Evolutionary conservation across 2,113 vertebrate genomes (phyloP).

Genomic region (Cairina moschata): DNA sequence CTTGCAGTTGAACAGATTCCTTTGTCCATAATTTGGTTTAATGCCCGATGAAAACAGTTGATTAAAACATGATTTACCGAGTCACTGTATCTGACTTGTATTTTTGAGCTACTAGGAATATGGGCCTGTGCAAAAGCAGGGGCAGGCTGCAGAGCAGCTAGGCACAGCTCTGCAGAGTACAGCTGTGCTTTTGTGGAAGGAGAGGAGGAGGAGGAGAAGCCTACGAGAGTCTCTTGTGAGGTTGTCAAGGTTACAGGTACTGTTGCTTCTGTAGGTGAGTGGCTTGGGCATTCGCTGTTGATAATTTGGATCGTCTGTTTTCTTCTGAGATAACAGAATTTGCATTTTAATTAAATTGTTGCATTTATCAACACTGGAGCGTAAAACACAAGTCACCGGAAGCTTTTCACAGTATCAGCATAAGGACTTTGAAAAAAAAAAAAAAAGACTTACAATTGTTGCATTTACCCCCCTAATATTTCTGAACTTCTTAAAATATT

Average conservation of each 20-base stretch:
- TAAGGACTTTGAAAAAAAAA: neutral
- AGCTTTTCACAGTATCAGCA: neutral
- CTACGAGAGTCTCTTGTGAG: neutral
- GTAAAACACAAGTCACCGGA: neutral
- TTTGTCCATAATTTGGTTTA: neutral
- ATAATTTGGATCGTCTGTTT: conserved; percentile 4
- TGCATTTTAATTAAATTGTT: conserved; percentile 44
- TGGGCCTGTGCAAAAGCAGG: neutral
- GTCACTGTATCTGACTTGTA: neutral
- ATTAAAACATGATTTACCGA: neutral
- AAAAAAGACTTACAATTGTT: neutral
- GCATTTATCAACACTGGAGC: conserved; percentile 16
- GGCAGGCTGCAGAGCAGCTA: neutral
- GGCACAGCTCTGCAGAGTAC: neutral
- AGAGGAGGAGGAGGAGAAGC: neutral
- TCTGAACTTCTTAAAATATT: neutral
- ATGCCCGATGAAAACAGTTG: neutral
- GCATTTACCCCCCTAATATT: neutral
- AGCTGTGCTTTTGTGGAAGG: neutral
- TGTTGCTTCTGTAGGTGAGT: neutral
- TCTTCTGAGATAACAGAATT: neutral
- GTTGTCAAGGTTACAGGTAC: conserved; percentile 36
- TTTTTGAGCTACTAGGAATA: neutral
- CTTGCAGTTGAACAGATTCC: neutral
- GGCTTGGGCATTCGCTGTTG: neutral